Evolutionary conservation across 2,797 vertebrate genomes (phyloP), one percentile per base, ranked within the genome.

Genomic region (Ctenopoma multispine): DNA sequence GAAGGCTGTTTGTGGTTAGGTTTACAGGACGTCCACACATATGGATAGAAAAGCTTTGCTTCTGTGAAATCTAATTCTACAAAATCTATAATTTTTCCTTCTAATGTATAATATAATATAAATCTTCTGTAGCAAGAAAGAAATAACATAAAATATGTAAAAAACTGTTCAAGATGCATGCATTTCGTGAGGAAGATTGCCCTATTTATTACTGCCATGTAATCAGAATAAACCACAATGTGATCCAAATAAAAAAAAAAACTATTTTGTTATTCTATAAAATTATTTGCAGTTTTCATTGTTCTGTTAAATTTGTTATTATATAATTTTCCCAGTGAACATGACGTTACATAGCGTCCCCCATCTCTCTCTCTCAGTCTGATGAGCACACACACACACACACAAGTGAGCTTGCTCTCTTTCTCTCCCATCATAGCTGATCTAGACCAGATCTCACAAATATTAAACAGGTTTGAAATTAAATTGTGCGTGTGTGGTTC

Each of bases 371-470:
- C 13, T 54, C 21, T n/a, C 13, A n/a, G n/a, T 44, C 29, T 47
- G 31, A 34, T 51, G 11, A 1, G 4, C 24, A 7, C 29, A 24
- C 56, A 48, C 38, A 38, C 49, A 27, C 24, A 55, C 36, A 29
- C 47, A 51, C 31, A 36, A 3, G 21, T 36, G 38, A n/a, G 23
- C 63, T 49, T 17, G 11, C 15, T 54, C 53, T 67, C 27, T 59
- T 38, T 38, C 43, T 31, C 41, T 69, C 41, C 53, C 44, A 12
- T 29, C 13, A 2, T 18, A 36, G 57, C 14, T 67, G 69, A 83
- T 77, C 31, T 34, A 20, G 65, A 63, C 61, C 73, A 83, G 69
- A 79, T 70, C 23, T 77, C 58, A 13, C 29, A 80, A 73, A 80
- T 77, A 55, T 73, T 53, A 67, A 77, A 70, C 61, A 77, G 69